These are phyloP conservation scores for Raillietiella orientalis DNA, from an alignment of 2,888 invertebrate species.

Conservation along the genomic window DNA sequence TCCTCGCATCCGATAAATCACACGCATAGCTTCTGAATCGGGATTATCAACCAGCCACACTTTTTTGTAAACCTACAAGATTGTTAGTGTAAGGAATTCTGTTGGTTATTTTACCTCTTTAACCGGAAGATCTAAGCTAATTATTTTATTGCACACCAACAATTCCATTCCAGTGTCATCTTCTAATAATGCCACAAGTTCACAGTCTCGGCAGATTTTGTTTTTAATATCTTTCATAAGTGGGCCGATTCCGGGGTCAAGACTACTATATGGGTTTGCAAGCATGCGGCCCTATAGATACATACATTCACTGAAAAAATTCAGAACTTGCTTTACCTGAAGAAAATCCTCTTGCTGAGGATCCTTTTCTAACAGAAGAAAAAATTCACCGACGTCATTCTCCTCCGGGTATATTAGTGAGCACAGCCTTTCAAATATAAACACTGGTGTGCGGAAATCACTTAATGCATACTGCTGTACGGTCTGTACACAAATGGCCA, in stretches of 20 bases:
- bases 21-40: conserved; percentile 81
- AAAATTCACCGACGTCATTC: conserved; percentile 86
- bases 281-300: conserved; percentile 50
- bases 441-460: conserved; percentile 83
- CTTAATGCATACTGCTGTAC: conserved; percentile 54
- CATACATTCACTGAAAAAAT: conserved; percentile 1
- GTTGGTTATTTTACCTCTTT: conserved; percentile 31
- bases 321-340: conserved; percentile 30
- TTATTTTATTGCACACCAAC: conserved; percentile 88
- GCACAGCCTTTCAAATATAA: conserved; percentile 84
- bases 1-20: conserved; percentile 91
- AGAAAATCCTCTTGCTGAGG: conserved; percentile 96
- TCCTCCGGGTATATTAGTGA: conserved; percentile 93
- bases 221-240: conserved; percentile 96
- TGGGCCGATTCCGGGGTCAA: conserved; percentile 77
- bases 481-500: conserved; percentile 86
- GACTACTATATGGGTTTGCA: conserved; percentile 85
- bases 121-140: conserved; percentile 78
- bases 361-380: conserved; percentile 84
- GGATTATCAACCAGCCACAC: conserved; percentile 50
- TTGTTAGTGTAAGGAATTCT: not conserved
- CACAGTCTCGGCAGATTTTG: conserved; percentile 92
- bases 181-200: conserved; percentile 80
- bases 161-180: conserved; percentile 98
- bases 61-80: conserved; percentile 25